Base-by-base conservation (phyloP, 2,113 vertebrate species). In the Hypocryptadius cinnamomeus region DNA sequence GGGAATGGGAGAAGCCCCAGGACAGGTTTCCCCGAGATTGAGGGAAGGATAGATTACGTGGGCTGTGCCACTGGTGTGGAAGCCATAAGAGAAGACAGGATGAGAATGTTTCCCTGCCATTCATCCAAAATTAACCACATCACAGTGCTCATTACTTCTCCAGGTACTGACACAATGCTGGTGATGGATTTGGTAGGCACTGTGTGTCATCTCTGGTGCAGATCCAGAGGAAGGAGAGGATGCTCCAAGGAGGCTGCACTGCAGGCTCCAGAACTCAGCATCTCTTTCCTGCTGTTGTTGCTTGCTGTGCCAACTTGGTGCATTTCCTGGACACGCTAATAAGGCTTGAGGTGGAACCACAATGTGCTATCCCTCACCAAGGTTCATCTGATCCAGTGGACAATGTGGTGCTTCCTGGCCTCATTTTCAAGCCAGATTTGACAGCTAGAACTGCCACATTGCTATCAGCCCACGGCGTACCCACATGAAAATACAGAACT, bases 221-320 rank as follows among this genome's bases (percentile, higher is more conserved):
- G 65, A 47, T 74, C 35, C 1, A 1, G 11, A 33, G 15, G 23
- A 81, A 61, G 54, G 61, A 42, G 22, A 9, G 6, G 12, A 6
- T 80, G 39, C 9, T 74, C 42, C 15, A 53, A 80, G n/a, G 8
- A 5, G 7, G 18, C 5, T 50, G 40, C 17, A 12, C n/a, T 45
- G 61, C 11, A 50, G 48, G 22, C 5, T n/a, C 28, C 28, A 23
- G 54, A 0, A 0, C 48, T 51, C 35, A 40, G 3, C 11, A 20
- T 18, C 42, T 81, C 54, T 28, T 73, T 64, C 16, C 54, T 86
- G 18, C 53, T 79, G 21, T 44, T 73, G 22, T 77, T 19, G 24
- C 9, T 6, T 22, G 18, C 3, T 0, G 5, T 35, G 56, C 8
- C 5, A 17, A 0, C 47, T 42, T 8, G 23, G 21, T 33, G 31